These are phyloP conservation scores for Stigmatopora nigra DNA, from an alignment of 2,113 vertebrate species.

Conservation along the genomic window DNA sequence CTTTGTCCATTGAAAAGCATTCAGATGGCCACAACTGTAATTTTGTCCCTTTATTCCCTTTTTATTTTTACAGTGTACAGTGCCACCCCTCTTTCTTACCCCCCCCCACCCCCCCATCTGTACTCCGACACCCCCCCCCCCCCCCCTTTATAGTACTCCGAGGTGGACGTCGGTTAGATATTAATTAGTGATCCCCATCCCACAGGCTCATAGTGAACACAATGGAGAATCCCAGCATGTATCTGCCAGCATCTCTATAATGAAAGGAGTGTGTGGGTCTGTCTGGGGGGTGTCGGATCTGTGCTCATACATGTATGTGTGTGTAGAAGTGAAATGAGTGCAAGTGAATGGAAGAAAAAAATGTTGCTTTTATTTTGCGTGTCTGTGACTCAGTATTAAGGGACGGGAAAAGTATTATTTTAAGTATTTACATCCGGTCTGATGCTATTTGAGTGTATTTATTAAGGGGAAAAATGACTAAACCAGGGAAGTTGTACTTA, in stretches of 20 bases:
- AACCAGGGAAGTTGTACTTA: too few relatives aligned
- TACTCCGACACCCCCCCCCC: too few relatives aligned
- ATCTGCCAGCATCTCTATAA: slow-evolving; percentile 54
- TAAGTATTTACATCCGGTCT: too few relatives aligned
- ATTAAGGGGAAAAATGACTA: too few relatives aligned
- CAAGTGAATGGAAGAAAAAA: neutral
- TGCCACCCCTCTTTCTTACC: slow-evolving; percentile 14
- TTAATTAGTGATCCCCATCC: slow-evolving; percentile 64
- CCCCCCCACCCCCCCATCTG: slow-evolving; percentile 44
- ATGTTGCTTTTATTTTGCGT: neutral
- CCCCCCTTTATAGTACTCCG: slow-evolving; percentile 40
- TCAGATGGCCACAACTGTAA: too few relatives aligned
- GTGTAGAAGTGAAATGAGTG: slow-evolving; percentile 1
- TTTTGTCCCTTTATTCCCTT: slow-evolving; percentile 10
- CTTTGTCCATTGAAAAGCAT: too few relatives aligned
- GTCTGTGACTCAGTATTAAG: too few relatives aligned
- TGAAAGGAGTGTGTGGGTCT: slow-evolving; percentile 38
- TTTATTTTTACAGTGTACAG: slow-evolving; percentile 21
- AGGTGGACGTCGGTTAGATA: slow-evolving; percentile 63
- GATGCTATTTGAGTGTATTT: too few relatives aligned
- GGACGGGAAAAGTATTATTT: too few relatives aligned
- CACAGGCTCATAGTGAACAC: slow-evolving; percentile 58
- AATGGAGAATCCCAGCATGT: slow-evolving; percentile 62
- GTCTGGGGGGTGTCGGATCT: slow-evolving; percentile 12
- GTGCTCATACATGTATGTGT: neutral